A percentile compares a stretch with the other conserved stretches of the same genome.
Conservation (phyloP, 2,797 vertebrate species). For the Mormyrops boulengeri region DNA sequence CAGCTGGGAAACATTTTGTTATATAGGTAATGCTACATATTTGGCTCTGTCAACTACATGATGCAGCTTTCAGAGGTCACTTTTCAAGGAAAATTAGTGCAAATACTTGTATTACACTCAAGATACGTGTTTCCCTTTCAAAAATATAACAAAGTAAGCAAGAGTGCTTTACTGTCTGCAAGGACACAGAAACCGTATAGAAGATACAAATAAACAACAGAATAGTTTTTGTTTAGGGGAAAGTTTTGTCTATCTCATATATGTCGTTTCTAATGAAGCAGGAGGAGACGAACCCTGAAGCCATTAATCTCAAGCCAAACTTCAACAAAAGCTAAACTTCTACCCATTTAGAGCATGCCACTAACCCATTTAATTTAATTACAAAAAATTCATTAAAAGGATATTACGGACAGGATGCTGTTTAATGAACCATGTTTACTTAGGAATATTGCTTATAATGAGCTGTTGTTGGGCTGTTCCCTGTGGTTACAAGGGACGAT, state of each 20-base stretch:
- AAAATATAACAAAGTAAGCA: background rate
- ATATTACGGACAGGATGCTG: constrained; percentile 69
- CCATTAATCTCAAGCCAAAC: constrained; percentile 43
- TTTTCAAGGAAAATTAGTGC: background rate
- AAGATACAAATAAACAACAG: background rate
- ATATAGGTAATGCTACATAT: constrained; percentile 44
- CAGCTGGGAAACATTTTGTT: constrained; percentile 38
- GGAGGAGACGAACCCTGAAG: constrained; percentile 33
- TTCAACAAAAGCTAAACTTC: constrained; percentile 44
- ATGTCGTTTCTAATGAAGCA: constrained; percentile 42
- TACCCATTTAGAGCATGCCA: constrained; percentile 62
- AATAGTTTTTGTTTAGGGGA: background rate
- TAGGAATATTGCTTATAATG: constrained; percentile 74
- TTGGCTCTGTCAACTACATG: constrained; percentile 33
- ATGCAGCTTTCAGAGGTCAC: background rate
- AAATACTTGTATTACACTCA: background rate
- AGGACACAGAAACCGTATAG: background rate
- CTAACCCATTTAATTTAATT: constrained; percentile 77
- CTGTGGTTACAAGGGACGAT: constrained; percentile 47
- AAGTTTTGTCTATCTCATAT: constrained; percentile 34
- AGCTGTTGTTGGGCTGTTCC: constrained; percentile 64
- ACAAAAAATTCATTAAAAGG: constrained; percentile 78
- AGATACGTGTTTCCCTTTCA: background rate
- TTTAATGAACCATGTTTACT: constrained; percentile 78
- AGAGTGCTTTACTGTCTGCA: background rate